These are phyloP conservation scores for Andrena fulva DNA, from an alignment of 2,888 invertebrate species.

Conservation along the genomic window DNA sequence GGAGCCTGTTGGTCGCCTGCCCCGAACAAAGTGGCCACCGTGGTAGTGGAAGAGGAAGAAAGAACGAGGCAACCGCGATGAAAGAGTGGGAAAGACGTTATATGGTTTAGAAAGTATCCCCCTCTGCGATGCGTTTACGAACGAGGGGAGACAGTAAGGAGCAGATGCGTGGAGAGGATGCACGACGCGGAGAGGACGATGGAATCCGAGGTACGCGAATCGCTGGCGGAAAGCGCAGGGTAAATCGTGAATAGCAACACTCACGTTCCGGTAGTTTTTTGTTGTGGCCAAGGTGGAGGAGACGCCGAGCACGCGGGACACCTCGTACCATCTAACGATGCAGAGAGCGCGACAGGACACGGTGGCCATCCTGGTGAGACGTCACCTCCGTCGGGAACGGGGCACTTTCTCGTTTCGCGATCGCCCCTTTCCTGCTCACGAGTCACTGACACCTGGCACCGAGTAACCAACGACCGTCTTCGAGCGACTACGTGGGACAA, in stretches of 20 bases:
- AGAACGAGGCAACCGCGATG: not conserved
- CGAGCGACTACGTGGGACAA: conserved; percentile 73
- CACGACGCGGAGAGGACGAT: no score
- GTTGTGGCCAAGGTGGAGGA: conserved; percentile 75
- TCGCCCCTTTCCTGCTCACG: conserved; percentile 28
- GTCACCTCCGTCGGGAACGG: conserved; percentile 14
- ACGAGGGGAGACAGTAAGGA: no score
- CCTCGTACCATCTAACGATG: conserved; percentile 77
- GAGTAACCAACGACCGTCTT: conserved; percentile 72
- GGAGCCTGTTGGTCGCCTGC: conserved; percentile 35
- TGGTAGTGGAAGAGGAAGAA: not conserved
- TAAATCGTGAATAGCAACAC: conserved; percentile 50
- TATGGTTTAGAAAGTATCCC: not conserved
- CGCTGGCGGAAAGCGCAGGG: not conserved
- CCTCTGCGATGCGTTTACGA: not conserved
- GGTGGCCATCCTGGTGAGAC: conserved; percentile 76
- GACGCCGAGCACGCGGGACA: conserved; percentile 78
- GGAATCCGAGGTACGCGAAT: not conserved
- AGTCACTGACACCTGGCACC: conserved; percentile 54
- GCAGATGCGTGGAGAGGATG: not conserved
- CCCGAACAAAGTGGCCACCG: not conserved
- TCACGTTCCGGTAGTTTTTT: conserved; percentile 77
- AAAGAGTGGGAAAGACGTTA: conserved; percentile 1
- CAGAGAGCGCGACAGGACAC: conserved; percentile 78
- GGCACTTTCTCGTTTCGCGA: conserved; percentile 1